Percentiles rank a stretch among this genome's conserved stretches.
Conservation (phyloP, 2,888 invertebrate genomes). For the Machimus atricapillus region DNA sequence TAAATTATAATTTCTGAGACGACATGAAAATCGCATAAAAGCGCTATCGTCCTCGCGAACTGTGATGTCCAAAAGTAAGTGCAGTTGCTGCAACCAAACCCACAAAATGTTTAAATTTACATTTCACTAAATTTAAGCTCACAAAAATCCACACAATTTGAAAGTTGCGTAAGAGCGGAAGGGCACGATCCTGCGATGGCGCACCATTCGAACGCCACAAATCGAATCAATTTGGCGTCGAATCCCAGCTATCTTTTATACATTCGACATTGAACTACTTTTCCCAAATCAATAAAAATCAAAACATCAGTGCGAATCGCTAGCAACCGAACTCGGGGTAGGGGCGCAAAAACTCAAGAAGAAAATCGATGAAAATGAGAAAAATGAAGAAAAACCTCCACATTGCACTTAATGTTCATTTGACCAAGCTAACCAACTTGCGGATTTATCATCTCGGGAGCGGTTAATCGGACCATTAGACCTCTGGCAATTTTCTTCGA, state of each 20-base stretch:
- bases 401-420: background rate
- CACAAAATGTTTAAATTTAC: background rate
- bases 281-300: constrained; percentile 22
- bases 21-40: background rate
- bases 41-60: background rate
- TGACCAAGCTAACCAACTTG: background rate
- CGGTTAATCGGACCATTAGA: background rate
- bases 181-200: background rate
- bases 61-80: background rate
- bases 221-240: constrained; percentile 2
- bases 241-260: background rate
- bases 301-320: background rate
- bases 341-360: background rate
- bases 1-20: background rate
- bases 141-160: background rate
- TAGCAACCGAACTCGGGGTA: background rate
- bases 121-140: background rate
- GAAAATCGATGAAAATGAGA: background rate
- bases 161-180: background rate
- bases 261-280: constrained; percentile 39
- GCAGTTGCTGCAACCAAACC: background rate
- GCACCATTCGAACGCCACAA: background rate
- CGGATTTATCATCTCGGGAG: background rate
- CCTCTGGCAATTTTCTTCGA: background rate
- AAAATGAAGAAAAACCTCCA: background rate